Conservation (phyloP, 2,888 invertebrate species). For the Sarcophaga rosellei region DNA sequence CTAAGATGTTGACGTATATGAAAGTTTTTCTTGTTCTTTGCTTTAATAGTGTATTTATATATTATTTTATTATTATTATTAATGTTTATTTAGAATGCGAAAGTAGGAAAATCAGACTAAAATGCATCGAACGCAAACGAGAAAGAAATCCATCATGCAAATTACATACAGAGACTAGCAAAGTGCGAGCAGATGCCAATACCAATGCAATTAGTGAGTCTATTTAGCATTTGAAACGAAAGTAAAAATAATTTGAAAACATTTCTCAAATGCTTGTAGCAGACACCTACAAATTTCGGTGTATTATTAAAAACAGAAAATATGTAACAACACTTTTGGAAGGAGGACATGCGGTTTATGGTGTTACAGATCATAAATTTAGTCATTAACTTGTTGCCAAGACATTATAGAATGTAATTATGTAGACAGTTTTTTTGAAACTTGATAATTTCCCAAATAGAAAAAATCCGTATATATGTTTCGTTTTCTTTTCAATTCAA, state of each 20-base stretch:
- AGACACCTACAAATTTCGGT: too few relatives aligned
- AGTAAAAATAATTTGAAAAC: too few relatives aligned
- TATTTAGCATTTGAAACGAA: too few relatives aligned
- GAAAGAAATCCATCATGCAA: too few relatives aligned
- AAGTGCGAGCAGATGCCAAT: too few relatives aligned
- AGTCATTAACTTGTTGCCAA: constrained; percentile 40
- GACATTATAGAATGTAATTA: background rate
- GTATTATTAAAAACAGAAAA: too few relatives aligned
- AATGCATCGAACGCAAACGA: constrained; percentile 13
- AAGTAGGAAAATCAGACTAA: constrained; percentile 3
- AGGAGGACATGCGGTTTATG: constrained; percentile 30
- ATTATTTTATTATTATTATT: background rate
- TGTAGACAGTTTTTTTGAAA: too few relatives aligned
- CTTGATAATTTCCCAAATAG: too few relatives aligned
- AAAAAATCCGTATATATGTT: too few relatives aligned
- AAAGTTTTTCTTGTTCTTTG: constrained; percentile 35
- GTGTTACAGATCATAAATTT: constrained; percentile 59
- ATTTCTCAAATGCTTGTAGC: too few relatives aligned
- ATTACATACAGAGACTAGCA: background rate
- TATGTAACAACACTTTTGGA: background rate
- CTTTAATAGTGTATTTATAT: background rate
- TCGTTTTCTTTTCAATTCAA: too few relatives aligned
- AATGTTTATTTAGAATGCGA: background rate
- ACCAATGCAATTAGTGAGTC: too few relatives aligned
- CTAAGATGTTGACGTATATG: constrained; percentile 58